Conservation (phyloP, 2,888 invertebrate species). For the Tetragonula carbonaria region DNA sequence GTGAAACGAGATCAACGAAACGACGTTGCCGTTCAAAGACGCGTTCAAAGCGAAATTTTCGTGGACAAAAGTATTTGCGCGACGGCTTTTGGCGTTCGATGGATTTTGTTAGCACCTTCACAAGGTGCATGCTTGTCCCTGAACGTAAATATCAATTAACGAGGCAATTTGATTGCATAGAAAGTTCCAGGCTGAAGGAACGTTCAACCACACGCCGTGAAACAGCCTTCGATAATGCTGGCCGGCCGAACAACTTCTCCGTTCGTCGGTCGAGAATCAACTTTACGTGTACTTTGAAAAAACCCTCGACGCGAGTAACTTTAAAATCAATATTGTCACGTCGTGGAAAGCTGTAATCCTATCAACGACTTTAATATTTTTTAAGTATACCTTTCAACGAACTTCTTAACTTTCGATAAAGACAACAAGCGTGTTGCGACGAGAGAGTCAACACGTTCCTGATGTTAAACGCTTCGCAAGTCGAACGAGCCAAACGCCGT, state of each 20-base stretch:
- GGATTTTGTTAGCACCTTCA: not conserved
- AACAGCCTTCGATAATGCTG: not conserved
- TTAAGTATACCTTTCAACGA: not conserved
- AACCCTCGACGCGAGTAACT: conserved; percentile 10
- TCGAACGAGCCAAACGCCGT: not conserved
- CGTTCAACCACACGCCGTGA: not conserved
- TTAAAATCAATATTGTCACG: conserved; percentile 22
- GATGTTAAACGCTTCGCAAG: not conserved
- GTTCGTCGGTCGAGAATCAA: conserved; percentile 2
- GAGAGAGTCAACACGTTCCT: not conserved
- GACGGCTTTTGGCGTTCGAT: not conserved
- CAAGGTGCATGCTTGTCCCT: not conserved
- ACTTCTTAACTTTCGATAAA: not conserved
- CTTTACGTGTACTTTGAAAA: conserved; percentile 3
- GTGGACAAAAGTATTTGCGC: too few species aligned
- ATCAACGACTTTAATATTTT: conserved; percentile 11
- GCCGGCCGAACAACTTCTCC: not conserved
- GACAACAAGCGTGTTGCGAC: not conserved
- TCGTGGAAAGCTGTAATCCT: not conserved
- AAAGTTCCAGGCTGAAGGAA: not conserved
- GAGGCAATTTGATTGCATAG: not conserved
- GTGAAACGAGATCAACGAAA: too few species aligned
- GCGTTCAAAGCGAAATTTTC: too few species aligned
- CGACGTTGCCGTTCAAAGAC: too few species aligned
- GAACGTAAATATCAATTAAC: not conserved